Percentiles rank a stretch among this genome's conserved stretches.
Conservation (phyloP, 2,797 vertebrate species). For the Hemibagrus guttatus region DNA sequence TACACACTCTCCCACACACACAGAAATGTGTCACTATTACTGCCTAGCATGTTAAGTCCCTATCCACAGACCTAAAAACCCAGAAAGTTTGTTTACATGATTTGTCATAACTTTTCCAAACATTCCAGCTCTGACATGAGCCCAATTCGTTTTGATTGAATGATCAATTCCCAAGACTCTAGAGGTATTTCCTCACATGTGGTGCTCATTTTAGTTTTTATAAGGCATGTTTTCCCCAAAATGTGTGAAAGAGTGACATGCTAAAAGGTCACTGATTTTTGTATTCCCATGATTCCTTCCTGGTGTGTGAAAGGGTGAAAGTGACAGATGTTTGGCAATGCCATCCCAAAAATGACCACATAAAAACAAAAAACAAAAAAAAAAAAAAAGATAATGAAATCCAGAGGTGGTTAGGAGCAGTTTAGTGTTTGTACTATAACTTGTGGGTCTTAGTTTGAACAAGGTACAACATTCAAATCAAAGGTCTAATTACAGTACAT, state of each 20-base stretch:
- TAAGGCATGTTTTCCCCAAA: slow-evolving; percentile 62
- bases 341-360: slow-evolving; percentile 61
- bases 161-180: slow-evolving; percentile 61
- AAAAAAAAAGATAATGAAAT: slow-evolving; percentile 67
- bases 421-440: slow-evolving; percentile 1
- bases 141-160: slow-evolving; percentile 56
- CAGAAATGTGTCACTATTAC: slow-evolving; percentile 12
- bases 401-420: slow-evolving; percentile 58
- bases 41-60: background rate
- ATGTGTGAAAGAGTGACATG: slow-evolving; percentile 73
- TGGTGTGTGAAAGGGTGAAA: slow-evolving; percentile 65
- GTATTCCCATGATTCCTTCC: slow-evolving; percentile 63
- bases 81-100: slow-evolving; percentile 26
- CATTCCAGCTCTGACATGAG: slow-evolving; percentile 30
- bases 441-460: slow-evolving; percentile 19
- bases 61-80: slow-evolving; percentile 3
- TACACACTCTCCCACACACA: background rate
- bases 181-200: slow-evolving; percentile 65
- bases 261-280: slow-evolving; percentile 49
- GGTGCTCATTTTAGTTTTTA: slow-evolving; percentile 75
- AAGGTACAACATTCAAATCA: slow-evolving; percentile 58
- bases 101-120: slow-evolving; percentile 27
- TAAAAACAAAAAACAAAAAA: slow-evolving; percentile 59
- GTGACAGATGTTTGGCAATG: slow-evolving; percentile 75
- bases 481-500: slow-evolving; percentile 54